phyloP scores from a whole-genome alignment of 2,113 vertebrate genomes.

The Clarias batrachus region DNA sequence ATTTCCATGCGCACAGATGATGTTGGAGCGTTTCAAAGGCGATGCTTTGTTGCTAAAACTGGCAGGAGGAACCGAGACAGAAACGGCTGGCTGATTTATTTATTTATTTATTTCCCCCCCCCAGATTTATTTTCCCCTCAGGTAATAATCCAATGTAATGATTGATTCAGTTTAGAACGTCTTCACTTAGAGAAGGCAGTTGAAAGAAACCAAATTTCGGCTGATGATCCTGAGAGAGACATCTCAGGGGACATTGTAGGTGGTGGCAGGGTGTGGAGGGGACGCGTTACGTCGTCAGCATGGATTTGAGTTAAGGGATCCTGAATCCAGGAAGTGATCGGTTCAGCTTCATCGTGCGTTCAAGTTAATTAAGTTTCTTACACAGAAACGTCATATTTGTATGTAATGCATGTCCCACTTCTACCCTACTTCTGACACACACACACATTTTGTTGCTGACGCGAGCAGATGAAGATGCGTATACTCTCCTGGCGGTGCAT shows the following conservation, averaged over 20 bases:
- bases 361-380: no score
- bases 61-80: constrained; percentile 18
- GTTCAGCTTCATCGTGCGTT: no score
- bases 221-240: neutral
- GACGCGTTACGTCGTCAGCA: neutral
- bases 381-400: constrained; percentile 10
- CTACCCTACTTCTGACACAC: constrained; percentile 9
- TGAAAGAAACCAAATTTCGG: neutral
- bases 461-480: constrained; percentile 45
- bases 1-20: constrained; percentile 31
- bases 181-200: neutral
- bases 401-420: constrained; percentile 46
- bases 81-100: constrained; percentile 9
- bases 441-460: neutral
- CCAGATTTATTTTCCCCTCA: constrained; percentile 24
- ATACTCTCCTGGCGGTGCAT: neutral
- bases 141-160: constrained; percentile 8
- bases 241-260: neutral
- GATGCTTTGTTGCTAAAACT: constrained; percentile 34
- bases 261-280: neutral
- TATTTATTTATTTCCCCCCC: no score
- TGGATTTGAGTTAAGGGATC: no score
- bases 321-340: no score
- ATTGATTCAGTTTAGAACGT: neutral
- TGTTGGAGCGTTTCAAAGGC: constrained; percentile 28